phyloP scores from a whole-genome alignment of 2,797 vertebrate species.

The Acridotheres tristis region DNA sequence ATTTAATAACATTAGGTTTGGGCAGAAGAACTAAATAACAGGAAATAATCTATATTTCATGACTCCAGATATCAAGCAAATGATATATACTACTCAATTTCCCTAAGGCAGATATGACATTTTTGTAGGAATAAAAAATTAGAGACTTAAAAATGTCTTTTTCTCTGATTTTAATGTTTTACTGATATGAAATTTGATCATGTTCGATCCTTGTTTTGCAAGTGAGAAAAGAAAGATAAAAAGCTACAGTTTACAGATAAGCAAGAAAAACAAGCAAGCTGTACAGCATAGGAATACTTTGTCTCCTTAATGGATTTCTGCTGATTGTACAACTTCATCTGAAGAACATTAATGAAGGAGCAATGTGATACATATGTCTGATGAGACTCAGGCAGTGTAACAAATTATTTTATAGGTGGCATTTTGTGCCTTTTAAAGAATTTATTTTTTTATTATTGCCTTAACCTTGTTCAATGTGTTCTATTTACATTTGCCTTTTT shows the following conservation, averaged over 20 bases:
- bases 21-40: not conserved
- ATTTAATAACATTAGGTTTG: not conserved
- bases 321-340: not conserved
- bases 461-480: not conserved
- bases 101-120: accelerated
- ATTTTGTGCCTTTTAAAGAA: not conserved
- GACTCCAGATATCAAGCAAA: not conserved
- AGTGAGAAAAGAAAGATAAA: not conserved
- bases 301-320: slow-evolving; percentile 30
- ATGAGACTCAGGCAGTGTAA: not conserved
- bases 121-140: not conserved
- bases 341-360: slow-evolving; percentile 3
- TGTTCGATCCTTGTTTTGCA: not conserved
- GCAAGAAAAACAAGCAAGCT: not conserved
- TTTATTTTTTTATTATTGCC: not conserved
- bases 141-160: not conserved
- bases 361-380: not conserved
- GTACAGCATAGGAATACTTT: not conserved
- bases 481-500: not conserved
- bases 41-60: not conserved
- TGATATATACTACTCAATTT: not conserved
- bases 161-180: not conserved
- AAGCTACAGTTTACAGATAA: not conserved
- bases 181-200: not conserved
- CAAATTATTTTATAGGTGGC: not conserved